Evolutionary conservation across 2,113 vertebrate species (phyloP), one percentile per base, ranked within the genome.

Genomic region (Hoplias malabaricus): DNA sequence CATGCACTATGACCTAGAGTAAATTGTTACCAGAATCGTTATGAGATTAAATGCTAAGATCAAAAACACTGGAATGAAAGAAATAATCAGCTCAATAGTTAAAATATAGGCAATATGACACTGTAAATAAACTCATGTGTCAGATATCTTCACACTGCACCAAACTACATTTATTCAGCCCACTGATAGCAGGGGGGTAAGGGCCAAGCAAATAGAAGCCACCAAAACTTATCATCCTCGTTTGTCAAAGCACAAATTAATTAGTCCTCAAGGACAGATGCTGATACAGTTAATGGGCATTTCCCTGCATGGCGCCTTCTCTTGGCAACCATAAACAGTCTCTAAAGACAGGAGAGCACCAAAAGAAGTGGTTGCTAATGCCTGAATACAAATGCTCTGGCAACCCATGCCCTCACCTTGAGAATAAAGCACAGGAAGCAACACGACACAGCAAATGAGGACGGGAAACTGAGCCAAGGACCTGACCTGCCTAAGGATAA

Each of bases 271-370:
- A 69, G 75, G 80, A 82, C 34, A 66, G 25, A 67, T 34, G 34
- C 11, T 33, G 69, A n/a, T 66, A 4, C 25, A 34, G 59, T 57
- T 66, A 40, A 34, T 46, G 38, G 56, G 75, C 65, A 66, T 73
- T 29, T 54, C 74, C 69, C 34, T 53, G 69, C 75, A 46, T n/a
- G 50, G 54, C 16, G 73, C 23, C 29, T 50, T 87, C 38, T 86
- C 88, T 82, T 92, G 87, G 88, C 92, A 91, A 92, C 87, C 83
- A 65, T 79, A 90, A 90, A 92, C 79, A 89, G 71, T 77, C 75
- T 65, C 71, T 38, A 29, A 83, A 77, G 50, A 82, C 78, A 27
- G 40, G 46, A 68, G 33, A 59, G 67, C 8, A 50, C 46, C 53
- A 36, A 29, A 29, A 6, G 50, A 59, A 25, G 29, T 62, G 80